Evolutionary conservation across 2,888 invertebrate species (phyloP), one percentile per base, ranked within the genome.

Genomic region (Mylabris sibirica): DNA sequence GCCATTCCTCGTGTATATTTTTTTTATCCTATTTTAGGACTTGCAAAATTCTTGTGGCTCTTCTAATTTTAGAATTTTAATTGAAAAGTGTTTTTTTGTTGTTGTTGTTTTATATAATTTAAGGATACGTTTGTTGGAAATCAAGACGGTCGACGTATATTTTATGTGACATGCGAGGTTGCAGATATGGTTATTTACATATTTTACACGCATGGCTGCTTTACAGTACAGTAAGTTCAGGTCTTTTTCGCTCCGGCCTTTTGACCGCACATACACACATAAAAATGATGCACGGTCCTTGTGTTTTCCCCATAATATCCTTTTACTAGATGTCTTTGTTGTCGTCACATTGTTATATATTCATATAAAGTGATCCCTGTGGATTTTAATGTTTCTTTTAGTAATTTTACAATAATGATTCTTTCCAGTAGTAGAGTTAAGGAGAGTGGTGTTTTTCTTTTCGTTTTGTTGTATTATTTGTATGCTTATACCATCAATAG

Each of bases 261-360:
- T 78, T 76, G 77, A 77, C 78, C 78, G 78, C 49, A 30, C 30
- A 80, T 80, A 78, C 49, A 78, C 49, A 80, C 80, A 81, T 81
- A 81, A 82, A 82, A 81, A 79, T 81, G 81, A 81, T 81, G 76
- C 80, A 80, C 77, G 78, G 75, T 76, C 77, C 79, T 77, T 76
- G 77, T 77, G 77, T 76, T 20, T 79, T 79, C 76, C 74, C 78
- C 78, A 80, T 80, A 79, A 79, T 76, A 77, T 69, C 74, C 72
- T 75, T 76, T 75, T 75, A 73, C 77, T 74, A 77, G 71, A 75
- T 74, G 73, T 76, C 20, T 20, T n/a, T 17, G 4, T 49, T 49
- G 49, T 78, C 78, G 76, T 77, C 78, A 77, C 78, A 73, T 76
- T 76, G 75, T 77, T 77, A 74, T 72, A 70, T 76, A 74, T 75